These are phyloP conservation scores for Anthophora plumipes DNA, from an alignment of 2,888 invertebrate genomes.

Conservation along the genomic window DNA sequence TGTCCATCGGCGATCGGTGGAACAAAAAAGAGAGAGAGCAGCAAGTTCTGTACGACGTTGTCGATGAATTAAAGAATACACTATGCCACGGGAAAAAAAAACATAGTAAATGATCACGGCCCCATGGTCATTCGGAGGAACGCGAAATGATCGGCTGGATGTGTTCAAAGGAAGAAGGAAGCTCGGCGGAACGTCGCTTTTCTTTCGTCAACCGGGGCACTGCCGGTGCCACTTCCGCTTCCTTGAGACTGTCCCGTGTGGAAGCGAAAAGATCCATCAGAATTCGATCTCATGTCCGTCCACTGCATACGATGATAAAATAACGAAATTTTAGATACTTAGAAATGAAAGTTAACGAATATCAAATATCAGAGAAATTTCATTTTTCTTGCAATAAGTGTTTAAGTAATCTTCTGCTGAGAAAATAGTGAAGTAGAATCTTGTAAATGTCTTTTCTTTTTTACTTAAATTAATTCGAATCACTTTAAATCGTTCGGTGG, in stretches of 20 bases:
- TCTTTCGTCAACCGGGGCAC: slow-evolving; percentile 84
- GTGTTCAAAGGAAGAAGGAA: slow-evolving; percentile 69
- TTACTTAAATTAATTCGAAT: no score
- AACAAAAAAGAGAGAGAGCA: slow-evolving; percentile 21
- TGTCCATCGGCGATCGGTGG: slow-evolving; percentile 56
- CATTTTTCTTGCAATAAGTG: no score
- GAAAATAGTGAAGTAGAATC: no score
- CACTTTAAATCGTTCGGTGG: no score
- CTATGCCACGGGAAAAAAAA: slow-evolving; percentile 24
- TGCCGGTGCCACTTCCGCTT: slow-evolving; percentile 72
- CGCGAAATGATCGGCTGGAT: slow-evolving; percentile 46
- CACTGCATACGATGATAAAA: slow-evolving; percentile 32
- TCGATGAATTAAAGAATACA: slow-evolving; percentile 13
- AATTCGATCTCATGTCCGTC: background rate
- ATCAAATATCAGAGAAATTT: no score
- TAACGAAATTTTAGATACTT: background rate
- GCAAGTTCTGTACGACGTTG: slow-evolving; percentile 16
- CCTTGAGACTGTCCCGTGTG: slow-evolving; percentile 73
- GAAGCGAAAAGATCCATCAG: background rate
- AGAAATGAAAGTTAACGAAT: background rate
- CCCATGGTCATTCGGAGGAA: slow-evolving; percentile 40
- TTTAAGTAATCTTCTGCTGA: no score
- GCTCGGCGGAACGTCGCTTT: slow-evolving; percentile 83
- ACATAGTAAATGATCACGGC: background rate
- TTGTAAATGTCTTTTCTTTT: no score